These are phyloP conservation scores for Agriotes lineatus DNA, from an alignment of 2,888 invertebrate genomes.

Conservation along the genomic window DNA sequence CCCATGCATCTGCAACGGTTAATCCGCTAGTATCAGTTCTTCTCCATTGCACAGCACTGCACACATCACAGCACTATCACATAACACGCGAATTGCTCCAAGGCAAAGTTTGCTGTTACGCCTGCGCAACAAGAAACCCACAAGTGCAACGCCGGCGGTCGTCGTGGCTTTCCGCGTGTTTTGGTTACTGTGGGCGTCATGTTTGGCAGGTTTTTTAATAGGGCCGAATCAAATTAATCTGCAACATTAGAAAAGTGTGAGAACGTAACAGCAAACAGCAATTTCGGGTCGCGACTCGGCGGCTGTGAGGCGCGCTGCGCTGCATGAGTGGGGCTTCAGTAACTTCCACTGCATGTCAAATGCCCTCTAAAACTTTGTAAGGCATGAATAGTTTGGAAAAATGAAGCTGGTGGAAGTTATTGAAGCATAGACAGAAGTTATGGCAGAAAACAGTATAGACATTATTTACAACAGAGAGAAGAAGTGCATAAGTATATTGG, in stretches of 20 bases:
- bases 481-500: neutral
- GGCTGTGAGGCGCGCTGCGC: conserved; percentile 37
- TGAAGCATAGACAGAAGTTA: neutral
- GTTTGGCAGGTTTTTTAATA: conserved; percentile 4
- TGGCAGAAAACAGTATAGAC: no score
- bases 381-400: neutral
- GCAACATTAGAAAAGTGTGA: conserved; percentile 24
- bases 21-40: conserved; percentile 51
- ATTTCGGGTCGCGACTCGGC: neutral
- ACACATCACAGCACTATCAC: conserved; percentile 41
- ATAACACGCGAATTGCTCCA: conserved; percentile 25
- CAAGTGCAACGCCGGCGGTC: neutral
- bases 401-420: conserved; percentile 9
- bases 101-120: conserved; percentile 33
- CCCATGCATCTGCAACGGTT: conserved; percentile 76
- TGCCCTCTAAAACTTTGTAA: no score
- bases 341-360: conserved; percentile 11
- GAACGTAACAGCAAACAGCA: conserved; percentile 32
- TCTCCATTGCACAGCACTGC: conserved; percentile 43
- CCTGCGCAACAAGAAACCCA: neutral
- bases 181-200: conserved; percentile 3
- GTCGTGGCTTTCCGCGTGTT: neutral
- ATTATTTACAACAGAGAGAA: neutral
- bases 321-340: conserved; percentile 30
- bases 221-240: conserved; percentile 13